A percentile compares a stretch with the other conserved stretches of the same genome.
phyloP scores from a whole-genome alignment of 2,797 vertebrate genomes.

The Myotis pilosus region DNA sequence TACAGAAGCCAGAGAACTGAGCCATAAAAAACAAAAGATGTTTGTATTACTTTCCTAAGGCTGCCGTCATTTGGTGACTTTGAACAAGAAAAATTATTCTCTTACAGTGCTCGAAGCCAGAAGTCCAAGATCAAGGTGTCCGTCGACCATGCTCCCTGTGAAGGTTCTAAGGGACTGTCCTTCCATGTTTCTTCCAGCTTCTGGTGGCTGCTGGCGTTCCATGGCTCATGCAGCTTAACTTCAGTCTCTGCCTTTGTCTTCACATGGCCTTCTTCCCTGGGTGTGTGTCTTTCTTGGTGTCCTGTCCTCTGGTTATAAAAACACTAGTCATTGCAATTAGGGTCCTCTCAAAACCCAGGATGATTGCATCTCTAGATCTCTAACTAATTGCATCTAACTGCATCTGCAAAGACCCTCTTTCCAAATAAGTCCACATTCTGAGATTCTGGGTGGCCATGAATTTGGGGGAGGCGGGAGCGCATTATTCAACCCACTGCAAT shows the following conservation, averaged over 20 bases:
- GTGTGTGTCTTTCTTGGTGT: neutral
- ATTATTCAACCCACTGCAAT: neutral
- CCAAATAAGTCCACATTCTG: neutral
- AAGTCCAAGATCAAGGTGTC: neutral
- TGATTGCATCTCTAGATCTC: neutral
- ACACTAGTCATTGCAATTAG: neutral
- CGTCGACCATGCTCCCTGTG: accelerated
- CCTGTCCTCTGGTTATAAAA: neutral
- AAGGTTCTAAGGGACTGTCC: accelerated
- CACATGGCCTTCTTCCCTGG: neutral
- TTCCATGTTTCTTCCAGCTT: neutral
- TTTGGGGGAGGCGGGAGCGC: no score
- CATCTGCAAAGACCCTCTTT: neutral
- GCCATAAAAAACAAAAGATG: neutral
- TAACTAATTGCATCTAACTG: neutral
- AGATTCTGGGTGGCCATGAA: neutral
- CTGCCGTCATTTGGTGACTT: neutral
- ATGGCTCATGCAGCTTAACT: neutral
- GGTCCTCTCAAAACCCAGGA: neutral
- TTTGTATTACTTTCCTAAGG: neutral
- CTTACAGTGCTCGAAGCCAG: neutral
- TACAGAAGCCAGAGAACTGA: neutral
- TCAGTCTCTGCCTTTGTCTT: neutral
- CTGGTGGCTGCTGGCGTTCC: neutral
- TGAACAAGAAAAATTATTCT: neutral